phyloP scores from a whole-genome alignment of 2,888 invertebrate species.

The Himalopsyche kuldschensis region DNA sequence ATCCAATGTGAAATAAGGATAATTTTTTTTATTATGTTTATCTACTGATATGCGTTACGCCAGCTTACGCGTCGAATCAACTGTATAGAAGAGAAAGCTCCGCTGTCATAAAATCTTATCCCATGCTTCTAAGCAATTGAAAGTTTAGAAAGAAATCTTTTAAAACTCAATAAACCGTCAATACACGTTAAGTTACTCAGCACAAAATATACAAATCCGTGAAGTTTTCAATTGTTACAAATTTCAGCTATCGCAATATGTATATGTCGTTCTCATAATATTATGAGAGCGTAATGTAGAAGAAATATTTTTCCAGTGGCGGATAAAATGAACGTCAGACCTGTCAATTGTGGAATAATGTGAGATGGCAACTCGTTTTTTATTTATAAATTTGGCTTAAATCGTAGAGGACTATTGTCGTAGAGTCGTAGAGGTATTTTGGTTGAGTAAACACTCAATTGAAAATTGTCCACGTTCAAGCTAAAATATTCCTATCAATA shows the following conservation, averaged over 20 bases:
- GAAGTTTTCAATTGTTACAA: background rate
- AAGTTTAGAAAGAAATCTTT: background rate
- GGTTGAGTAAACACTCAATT: too few species aligned
- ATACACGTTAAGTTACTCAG: background rate
- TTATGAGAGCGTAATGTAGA: background rate
- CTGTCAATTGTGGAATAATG: background rate
- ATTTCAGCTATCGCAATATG: background rate
- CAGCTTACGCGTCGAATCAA: too few species aligned
- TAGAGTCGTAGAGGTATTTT: too few species aligned
- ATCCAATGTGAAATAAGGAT: too few species aligned
- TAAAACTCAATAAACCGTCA: background rate
- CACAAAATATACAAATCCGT: background rate
- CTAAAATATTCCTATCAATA: too few species aligned
- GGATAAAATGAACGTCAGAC: background rate
- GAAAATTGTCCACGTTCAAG: too few species aligned
- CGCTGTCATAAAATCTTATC: background rate
- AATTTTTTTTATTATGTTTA: too few species aligned
- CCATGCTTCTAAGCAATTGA: background rate
- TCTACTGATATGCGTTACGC: too few species aligned
- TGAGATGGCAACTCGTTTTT: background rate
- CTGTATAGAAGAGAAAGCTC: background rate
- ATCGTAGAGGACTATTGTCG: too few species aligned
- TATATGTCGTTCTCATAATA: background rate
- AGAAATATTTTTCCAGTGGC: background rate
- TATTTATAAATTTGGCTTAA: too few species aligned